phyloP scores from a whole-genome alignment of 1,140 invertebrate species.

The Cotesia glomerata region DNA sequence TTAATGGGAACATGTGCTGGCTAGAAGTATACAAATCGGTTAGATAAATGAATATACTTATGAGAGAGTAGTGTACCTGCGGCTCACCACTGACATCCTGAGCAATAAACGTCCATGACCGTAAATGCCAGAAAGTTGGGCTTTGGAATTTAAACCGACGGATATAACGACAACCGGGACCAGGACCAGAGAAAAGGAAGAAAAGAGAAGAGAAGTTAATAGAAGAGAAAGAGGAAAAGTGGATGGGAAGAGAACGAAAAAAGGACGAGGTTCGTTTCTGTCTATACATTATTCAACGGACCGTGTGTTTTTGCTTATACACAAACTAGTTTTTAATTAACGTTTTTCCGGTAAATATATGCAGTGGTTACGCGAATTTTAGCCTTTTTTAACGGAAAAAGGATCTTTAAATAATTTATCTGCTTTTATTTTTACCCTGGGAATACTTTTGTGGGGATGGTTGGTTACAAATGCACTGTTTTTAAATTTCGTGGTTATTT shows the following conservation, averaged over 20 bases:
- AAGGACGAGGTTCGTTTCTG: background rate
- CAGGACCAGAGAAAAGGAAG: too few species aligned
- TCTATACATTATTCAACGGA: slow-evolving; percentile 7
- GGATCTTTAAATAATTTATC: background rate
- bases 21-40: too few species aligned
- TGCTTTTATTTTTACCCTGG: too few species aligned
- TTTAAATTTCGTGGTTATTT: too few species aligned
- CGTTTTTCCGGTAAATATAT: background rate
- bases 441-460: too few species aligned
- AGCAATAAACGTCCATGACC: background rate
- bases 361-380: background rate
- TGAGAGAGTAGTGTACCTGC: background rate
- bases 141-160: slow-evolving; percentile 7
- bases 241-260: too few species aligned
- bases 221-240: too few species aligned
- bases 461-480: too few species aligned
- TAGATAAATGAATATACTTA: slow-evolving; percentile 1
- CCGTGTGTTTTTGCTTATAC: background rate
- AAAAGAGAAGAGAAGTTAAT: too few species aligned
- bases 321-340: background rate
- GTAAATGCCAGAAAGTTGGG: background rate
- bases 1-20: too few species aligned
- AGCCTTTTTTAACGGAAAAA: background rate
- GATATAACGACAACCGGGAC: background rate
- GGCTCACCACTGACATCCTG: background rate